A percentile compares a stretch with the other conserved stretches of the same genome.
Evolutionary conservation across 2,888 invertebrate genomes (phyloP).

Genomic region (Stenotaenia linearis): DNA sequence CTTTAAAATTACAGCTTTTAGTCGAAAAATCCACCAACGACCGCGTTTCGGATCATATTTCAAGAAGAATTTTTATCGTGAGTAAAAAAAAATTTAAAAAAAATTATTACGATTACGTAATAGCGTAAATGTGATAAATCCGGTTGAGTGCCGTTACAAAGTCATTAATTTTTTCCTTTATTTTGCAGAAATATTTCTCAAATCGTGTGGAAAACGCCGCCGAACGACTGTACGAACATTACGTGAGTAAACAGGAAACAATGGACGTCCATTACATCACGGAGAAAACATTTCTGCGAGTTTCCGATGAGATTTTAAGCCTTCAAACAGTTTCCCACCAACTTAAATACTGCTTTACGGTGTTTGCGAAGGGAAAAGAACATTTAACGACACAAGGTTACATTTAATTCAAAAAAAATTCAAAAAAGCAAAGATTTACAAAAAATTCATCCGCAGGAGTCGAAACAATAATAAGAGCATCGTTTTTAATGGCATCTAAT

Average conservation of each 20-base stretch:
- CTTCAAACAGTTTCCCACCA: neutral
- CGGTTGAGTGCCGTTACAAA: no score
- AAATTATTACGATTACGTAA: no score
- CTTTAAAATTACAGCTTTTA: neutral
- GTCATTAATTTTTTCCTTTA: neutral
- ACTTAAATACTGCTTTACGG: slow-evolving; percentile 21
- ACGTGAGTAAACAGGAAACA: neutral
- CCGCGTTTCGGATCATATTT: neutral
- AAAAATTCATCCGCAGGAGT: neutral
- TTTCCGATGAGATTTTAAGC: neutral
- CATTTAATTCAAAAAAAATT: neutral
- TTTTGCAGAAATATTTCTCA: slow-evolving; percentile 28
- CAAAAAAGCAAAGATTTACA: neutral
- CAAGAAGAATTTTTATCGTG: slow-evolving; percentile 13
- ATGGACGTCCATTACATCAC: slow-evolving; percentile 17
- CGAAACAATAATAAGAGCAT: neutral
- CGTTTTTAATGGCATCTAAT: slow-evolving; percentile 27
- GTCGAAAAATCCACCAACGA: neutral
- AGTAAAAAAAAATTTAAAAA: neutral
- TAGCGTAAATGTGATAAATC: no score
- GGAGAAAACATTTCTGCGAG: slow-evolving; percentile 16
- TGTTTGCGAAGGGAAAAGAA: slow-evolving; percentile 27
- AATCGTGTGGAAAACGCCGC: neutral
- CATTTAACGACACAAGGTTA: slow-evolving; percentile 24
- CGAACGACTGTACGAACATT: slow-evolving; percentile 27